Base-by-base conservation (phyloP, 2,888 invertebrate genomes). In the Mayetiola destructor region DNA sequence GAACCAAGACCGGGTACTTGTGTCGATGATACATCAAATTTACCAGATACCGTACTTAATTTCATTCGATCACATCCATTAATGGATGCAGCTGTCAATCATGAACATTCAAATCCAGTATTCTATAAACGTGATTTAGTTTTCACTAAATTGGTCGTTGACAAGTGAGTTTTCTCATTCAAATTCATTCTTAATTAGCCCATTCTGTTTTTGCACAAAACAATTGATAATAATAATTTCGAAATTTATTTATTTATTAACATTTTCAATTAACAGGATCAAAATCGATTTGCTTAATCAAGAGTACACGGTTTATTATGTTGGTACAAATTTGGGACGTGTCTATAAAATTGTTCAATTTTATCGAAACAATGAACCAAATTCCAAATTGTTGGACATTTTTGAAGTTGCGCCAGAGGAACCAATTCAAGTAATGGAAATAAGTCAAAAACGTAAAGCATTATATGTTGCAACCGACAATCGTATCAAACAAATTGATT, bases 1-100 rank as follows among this genome's bases (percentile, higher is more conserved):
- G 90, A 91, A 65, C 92, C 93, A 6, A 77, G 95, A 62, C 95
- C 95, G 0, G 95, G 95, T 58, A 88, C 90, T 61, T 95, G 95
- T 72, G 91, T 91, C 59, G 89, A 93, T 67, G 92, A 95, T 68
- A 94, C 95, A 0, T 85, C 89, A 62, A 84, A 87, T 1, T 74
- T 95, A 61, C 92, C 93, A 29, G 92, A 92, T 71, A 86, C 87
- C 18, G 94, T 95, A 53, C 79, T 95, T 62, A 95, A 95, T 75
- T 99, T 97, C 74, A 94, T 97, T 65, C 85, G 92, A 65, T 89
- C 91, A 35, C 97, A 97, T 74, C 94, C 97, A 1, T 77, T 99
- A 61, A 95, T 99, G 95, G 95, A 97, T 73, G 88, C 88, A 48
- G 92, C 95, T 4, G 92, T 97, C 55, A 85, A 88, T 64, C 93